phyloP scores from a whole-genome alignment of 2,113 vertebrate species.

The Melanocharis versteri region DNA sequence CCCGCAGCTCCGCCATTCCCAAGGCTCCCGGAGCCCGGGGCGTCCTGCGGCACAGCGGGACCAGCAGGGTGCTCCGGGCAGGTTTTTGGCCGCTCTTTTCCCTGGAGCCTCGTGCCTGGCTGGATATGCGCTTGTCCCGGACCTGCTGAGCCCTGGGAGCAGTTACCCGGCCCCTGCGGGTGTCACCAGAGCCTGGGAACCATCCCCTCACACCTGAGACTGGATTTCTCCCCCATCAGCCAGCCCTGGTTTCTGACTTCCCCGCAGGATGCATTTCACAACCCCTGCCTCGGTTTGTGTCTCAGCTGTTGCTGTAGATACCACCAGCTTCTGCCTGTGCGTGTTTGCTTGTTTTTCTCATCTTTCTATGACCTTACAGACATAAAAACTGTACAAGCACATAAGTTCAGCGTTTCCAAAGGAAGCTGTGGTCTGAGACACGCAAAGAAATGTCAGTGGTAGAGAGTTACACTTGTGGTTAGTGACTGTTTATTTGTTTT shows the following conservation, averaged over 20 bases:
- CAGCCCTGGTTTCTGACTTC: not conserved
- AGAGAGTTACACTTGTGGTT: not conserved
- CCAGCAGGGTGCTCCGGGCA: not conserved
- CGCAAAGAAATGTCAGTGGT: slow-evolving; percentile 31
- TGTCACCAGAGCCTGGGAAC: not conserved
- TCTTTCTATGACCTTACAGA: not conserved
- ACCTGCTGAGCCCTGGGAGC: not conserved
- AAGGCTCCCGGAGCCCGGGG: not conserved
- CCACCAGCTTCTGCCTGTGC: not conserved
- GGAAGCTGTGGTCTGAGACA: slow-evolving; percentile 41
- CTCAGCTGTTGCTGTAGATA: slow-evolving; percentile 32
- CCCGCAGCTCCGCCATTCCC: fast-evolving
- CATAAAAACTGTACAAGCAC: not conserved
- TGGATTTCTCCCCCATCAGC: fast-evolving
- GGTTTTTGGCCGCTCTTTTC: not conserved
- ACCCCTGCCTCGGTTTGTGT: not conserved
- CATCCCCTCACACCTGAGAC: fast-evolving
- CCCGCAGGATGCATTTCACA: not conserved
- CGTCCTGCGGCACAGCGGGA: not conserved
- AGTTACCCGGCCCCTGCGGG: not conserved
- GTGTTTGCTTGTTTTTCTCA: slow-evolving; percentile 10
- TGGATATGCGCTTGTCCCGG: not conserved
- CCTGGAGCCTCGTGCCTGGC: not conserved
- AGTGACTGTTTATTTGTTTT: slow-evolving; percentile 57
- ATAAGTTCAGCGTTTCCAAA: not conserved